Evolutionary conservation across 2,113 vertebrate species (phyloP).

Genomic region (Mixornis gularis): DNA sequence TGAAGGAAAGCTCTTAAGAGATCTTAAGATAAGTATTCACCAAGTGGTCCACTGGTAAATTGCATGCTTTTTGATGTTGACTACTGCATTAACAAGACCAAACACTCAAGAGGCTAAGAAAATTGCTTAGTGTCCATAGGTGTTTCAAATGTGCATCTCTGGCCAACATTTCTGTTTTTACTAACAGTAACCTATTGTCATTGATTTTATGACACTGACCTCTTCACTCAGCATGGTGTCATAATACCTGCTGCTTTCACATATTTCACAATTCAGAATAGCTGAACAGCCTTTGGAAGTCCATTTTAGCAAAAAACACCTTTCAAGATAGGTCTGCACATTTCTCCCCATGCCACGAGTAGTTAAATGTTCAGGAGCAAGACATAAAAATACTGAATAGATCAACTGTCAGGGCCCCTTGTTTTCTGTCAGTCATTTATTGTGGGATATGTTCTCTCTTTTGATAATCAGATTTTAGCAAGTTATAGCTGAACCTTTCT

Average conservation of each 20-base stretch:
- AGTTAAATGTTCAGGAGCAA: neutral
- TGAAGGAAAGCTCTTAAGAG: neutral
- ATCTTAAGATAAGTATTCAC: neutral
- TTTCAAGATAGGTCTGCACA: neutral
- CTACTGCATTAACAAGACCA: neutral
- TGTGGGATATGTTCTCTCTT: neutral
- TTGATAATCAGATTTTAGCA: neutral
- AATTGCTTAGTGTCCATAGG: neutral
- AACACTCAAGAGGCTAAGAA: neutral
- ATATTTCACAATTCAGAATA: neutral
- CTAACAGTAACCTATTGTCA: neutral
- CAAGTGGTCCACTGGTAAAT: neutral
- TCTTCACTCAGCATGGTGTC: neutral
- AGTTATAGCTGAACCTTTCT: neutral
- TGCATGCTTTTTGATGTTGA: neutral
- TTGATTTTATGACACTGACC: neutral
- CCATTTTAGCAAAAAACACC: neutral
- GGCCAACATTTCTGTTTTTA: neutral
- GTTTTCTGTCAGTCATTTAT: neutral
- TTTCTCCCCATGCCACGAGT: neutral
- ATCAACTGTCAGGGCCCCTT: neutral
- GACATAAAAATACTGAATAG: neutral
- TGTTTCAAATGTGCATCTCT: neutral
- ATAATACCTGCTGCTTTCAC: neutral
- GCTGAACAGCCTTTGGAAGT: neutral